phyloP scores from a whole-genome alignment of 1,140 invertebrate species.

The Tenebrio molitor region DNA sequence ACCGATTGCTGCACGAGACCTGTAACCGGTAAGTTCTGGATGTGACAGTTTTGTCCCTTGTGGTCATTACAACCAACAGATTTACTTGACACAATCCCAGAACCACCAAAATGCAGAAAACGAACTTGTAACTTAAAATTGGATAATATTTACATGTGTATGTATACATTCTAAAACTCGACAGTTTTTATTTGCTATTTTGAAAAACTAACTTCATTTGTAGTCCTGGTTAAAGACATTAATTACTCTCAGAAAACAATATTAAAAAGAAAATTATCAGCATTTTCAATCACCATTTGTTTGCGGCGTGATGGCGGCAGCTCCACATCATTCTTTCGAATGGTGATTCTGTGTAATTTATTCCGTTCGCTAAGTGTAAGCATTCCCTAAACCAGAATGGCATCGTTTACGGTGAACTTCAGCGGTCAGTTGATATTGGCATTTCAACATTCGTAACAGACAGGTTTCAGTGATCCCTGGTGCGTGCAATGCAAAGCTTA shows the following conservation, averaged over 20 bases:
- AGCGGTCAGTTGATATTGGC: conserved; percentile 53
- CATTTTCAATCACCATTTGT: conserved; percentile 41
- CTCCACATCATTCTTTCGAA: conserved; percentile 51
- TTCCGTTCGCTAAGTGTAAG: conserved; percentile 48
- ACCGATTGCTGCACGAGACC: neutral
- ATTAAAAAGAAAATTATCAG: conserved; percentile 17
- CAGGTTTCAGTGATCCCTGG: conserved; percentile 15
- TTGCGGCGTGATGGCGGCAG: conserved; percentile 49
- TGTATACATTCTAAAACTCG: no score
- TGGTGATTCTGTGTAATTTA: conserved; percentile 53
- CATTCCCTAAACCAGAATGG: conserved; percentile 46
- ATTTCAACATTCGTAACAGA: conserved; percentile 43
- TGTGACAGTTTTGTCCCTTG: conserved; percentile 39
- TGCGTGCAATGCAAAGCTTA: conserved; percentile 20
- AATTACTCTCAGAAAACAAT: conserved; percentile 9
- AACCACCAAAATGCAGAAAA: no score
- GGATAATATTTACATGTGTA: no score
- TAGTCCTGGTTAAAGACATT: conserved; percentile 3
- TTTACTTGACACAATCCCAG: no score
- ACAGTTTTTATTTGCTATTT: no score
- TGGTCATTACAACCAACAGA: conserved; percentile 26
- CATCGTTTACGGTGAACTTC: conserved; percentile 44
- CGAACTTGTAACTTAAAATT: no score
- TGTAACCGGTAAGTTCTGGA: conserved; percentile 4
- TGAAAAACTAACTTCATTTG: conserved; percentile 1